These are phyloP conservation scores for Sitophilus oryzae DNA, from an alignment of 1,140 invertebrate species.

Conservation along the genomic window DNA sequence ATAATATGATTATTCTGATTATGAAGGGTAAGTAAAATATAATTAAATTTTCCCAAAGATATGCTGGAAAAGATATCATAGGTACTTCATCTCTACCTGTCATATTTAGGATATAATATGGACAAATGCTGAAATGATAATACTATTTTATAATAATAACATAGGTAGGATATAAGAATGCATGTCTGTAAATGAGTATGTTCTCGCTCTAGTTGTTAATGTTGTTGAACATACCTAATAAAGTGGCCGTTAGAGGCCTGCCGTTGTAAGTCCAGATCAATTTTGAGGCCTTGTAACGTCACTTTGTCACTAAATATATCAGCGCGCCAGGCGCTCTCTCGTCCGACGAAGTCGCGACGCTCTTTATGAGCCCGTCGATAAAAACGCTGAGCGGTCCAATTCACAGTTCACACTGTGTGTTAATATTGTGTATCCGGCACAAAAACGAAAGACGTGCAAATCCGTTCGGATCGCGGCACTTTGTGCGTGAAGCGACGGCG, in stretches of 20 bases:
- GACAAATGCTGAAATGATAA: too few relatives aligned
- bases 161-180: too few relatives aligned
- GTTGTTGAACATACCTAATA: slow-evolving; percentile 38
- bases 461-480: slow-evolving; percentile 35
- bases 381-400: slow-evolving; percentile 18
- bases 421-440: slow-evolving; percentile 10
- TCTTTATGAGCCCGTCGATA: slow-evolving; percentile 12
- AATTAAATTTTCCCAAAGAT: too few relatives aligned
- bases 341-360: slow-evolving; percentile 11
- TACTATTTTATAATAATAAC: too few relatives aligned
- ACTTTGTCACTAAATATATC: slow-evolving; percentile 17
- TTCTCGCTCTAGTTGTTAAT: too few relatives aligned
- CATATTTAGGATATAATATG: too few relatives aligned
- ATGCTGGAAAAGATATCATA: too few relatives aligned
- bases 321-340: neutral
- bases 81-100: too few relatives aligned
- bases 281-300: slow-evolving; percentile 39
- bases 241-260: slow-evolving; percentile 45
- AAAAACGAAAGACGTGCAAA: slow-evolving; percentile 33
- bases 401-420: slow-evolving; percentile 15
- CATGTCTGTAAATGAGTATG: too few relatives aligned
- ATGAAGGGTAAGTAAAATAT: too few relatives aligned
- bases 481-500: slow-evolving; percentile 32
- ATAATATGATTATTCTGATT: too few relatives aligned
- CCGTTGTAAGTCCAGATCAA: slow-evolving; percentile 45